A percentile compares a stretch with the other conserved stretches of the same genome.
These are phyloP conservation scores for Mercenaria mercenaria DNA, from an alignment of 1,140 invertebrate species.

Conservation along the genomic window DNA sequence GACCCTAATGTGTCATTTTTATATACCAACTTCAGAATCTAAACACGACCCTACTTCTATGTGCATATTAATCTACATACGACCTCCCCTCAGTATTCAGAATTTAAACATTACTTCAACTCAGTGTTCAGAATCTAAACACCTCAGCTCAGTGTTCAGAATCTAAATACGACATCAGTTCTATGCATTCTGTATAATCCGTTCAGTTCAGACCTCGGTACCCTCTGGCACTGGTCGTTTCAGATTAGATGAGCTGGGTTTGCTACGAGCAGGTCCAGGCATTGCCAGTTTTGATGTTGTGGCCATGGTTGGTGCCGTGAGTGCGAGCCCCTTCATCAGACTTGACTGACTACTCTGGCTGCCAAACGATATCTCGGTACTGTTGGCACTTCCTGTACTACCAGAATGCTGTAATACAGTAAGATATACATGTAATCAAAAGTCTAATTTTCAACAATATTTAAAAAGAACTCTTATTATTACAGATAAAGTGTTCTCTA, in stretches of 20 bases:
- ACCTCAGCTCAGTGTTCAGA: no score
- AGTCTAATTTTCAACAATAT: not conserved
- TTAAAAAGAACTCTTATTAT: no score
- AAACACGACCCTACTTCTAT: no score
- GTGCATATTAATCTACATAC: no score
- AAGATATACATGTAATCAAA: not conserved
- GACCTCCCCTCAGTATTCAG: no score
- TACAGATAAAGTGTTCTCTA: no score
- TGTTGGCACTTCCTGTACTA: slow-evolving; percentile 78
- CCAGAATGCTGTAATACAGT: slow-evolving; percentile 76
- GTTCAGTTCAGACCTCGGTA: slow-evolving; percentile 80
- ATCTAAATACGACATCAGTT: no score
- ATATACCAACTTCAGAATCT: no score
- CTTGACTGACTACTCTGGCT: slow-evolving; percentile 65
- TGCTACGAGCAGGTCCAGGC: slow-evolving; percentile 17
- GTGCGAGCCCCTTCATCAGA: slow-evolving; percentile 54
- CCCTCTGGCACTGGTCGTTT: slow-evolving; percentile 76
- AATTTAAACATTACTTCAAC: no score
- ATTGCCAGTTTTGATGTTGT: slow-evolving; percentile 57
- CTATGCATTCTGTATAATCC: no score
- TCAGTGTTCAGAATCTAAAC: no score
- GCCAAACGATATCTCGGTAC: slow-evolving; percentile 73
- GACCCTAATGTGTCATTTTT: no score
- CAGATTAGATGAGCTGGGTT: slow-evolving; percentile 51
- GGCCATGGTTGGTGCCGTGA: slow-evolving; percentile 46